Evolutionary conservation across 2,888 invertebrate species (phyloP), one percentile per base, ranked within the genome.

Genomic region (Actias luna): DNA sequence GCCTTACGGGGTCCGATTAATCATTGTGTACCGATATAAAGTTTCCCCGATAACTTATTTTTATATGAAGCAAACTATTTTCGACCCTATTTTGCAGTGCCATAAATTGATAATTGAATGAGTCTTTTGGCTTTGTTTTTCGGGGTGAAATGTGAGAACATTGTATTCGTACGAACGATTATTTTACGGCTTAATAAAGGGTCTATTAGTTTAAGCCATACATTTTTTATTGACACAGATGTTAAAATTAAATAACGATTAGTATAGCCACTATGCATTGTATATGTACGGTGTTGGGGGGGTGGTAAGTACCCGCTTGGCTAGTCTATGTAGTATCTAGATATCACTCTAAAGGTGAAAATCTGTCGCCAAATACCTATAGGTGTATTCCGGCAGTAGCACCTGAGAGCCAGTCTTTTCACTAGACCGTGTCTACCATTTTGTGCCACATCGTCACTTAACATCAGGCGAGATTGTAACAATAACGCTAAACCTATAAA

Each of bases 1-100:
- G 67, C 68, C 69, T 46, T 58, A 52, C 66, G 71, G 74, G 67
- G 63, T 67, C 68, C 71, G 69, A 75, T 76, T 77, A 72, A 75
- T 74, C 72, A 73, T 72, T 75, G 74, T 77, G 70, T 61, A 29
- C 68, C 62, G 63, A 64, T 66, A 58, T 59, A 60, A 65, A 63
- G 65, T 63, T 63, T 27, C 46, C 22, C 58, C 22, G 22, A 42
- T 22, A 42, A 52, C 14, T 31, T 39, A 18, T 29, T 35, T 16
- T 0, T 16, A 1, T 18, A 16, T 18, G 16, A 33, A 14, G 12
- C 42, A 58, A 59, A 8, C 29, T 4, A 68, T 60, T 64, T 59
- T 64, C 16, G 58, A 59, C 61, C 29, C 10, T 65, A 64, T 35
- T 8, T 35, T 3, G 1, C 0, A 7, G 2, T 0, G 1, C 0